A percentile compares a stretch with the other conserved stretches of the same genome.
phyloP scores from a whole-genome alignment of 2,888 invertebrate species.

The Sabatieria punctata region DNA sequence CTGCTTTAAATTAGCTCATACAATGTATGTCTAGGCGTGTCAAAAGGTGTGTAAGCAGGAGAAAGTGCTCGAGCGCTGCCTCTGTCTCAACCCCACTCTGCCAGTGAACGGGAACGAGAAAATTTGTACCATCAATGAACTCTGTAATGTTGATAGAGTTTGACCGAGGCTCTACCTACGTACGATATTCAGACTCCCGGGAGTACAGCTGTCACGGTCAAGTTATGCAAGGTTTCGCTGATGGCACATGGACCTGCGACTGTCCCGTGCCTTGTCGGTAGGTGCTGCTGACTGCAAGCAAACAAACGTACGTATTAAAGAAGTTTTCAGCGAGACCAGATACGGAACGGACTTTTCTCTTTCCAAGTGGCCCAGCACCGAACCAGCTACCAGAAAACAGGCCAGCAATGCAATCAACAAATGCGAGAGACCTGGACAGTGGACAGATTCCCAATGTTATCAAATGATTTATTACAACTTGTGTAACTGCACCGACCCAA shows the following conservation, averaged over 20 bases:
- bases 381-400: no score
- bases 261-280: not conserved
- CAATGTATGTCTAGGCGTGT: slow-evolving; percentile 1
- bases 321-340: not conserved
- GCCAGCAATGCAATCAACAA: no score
- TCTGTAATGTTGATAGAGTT: slow-evolving; percentile 4
- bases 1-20: not conserved
- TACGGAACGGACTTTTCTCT: not conserved
- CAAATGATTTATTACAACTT: no score
- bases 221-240: not conserved
- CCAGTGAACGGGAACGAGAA: not conserved
- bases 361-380: not conserved
- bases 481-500: no score
- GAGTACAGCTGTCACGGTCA: not conserved
- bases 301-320: no score
- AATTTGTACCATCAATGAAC: not conserved
- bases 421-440: no score
- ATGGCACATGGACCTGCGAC: not conserved
- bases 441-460: no score
- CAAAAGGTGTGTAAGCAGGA: slow-evolving; percentile 3
- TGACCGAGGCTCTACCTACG: no score
- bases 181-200: not conserved
- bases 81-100: slow-evolving; percentile 2
- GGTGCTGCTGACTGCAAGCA: no score
- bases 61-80: not conserved